Evolutionary conservation across 2,797 vertebrate species (phyloP).

Genomic region (Ceryle rudis): DNA sequence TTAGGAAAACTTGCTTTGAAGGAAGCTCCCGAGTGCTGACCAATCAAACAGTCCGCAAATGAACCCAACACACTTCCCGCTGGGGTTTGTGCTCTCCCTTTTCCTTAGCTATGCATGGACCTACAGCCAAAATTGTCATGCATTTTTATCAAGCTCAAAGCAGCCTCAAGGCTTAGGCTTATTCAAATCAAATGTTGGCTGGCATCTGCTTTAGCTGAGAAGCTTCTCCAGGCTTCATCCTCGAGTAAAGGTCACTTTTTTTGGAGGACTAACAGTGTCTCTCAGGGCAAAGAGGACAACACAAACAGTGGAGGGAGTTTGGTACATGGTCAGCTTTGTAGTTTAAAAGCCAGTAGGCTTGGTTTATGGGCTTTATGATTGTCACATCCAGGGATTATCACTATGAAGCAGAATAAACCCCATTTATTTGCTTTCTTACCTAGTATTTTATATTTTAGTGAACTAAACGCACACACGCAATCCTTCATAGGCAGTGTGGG

Average conservation of each 20-base stretch:
- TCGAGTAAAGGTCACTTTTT: not conserved
- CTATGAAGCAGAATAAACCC: not conserved
- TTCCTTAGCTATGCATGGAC: not conserved
- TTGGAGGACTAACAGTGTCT: not conserved
- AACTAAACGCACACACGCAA: not conserved
- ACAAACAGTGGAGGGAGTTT: not conserved
- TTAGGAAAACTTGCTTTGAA: not conserved
- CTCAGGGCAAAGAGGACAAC: too few relatives aligned
- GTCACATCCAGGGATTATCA: not conserved
- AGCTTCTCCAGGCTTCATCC: not conserved
- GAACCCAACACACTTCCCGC: accelerated
- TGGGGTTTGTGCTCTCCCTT: not conserved
- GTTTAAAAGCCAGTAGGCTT: not conserved
- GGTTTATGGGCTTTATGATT: not conserved
- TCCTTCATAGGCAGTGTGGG: accelerated
- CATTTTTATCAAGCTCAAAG: not conserved
- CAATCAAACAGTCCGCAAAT: not conserved
- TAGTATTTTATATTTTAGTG: not conserved
- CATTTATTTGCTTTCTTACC: not conserved
- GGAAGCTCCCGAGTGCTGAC: not conserved
- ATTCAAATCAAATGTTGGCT: not conserved
- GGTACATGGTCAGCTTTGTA: accelerated
- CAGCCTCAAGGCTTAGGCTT: not conserved
- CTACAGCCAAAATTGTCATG: not conserved
- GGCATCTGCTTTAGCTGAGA: not conserved